Percentiles rank a stretch among this genome's conserved stretches.
Conservation (phyloP, 2,888 invertebrate species). For the Pollenia labialis region DNA sequence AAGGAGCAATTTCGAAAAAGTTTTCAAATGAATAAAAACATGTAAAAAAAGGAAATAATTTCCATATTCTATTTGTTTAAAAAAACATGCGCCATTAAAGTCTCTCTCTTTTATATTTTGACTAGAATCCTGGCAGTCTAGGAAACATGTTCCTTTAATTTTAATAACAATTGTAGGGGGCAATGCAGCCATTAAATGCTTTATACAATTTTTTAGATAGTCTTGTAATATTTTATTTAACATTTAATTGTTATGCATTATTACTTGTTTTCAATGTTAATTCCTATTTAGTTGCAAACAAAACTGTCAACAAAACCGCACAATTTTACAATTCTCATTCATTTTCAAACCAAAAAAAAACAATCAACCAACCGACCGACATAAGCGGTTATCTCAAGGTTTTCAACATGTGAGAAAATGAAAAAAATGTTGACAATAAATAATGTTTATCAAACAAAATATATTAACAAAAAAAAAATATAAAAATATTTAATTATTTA, state of each 20-base stretch:
- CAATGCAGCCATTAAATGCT: too few relatives aligned
- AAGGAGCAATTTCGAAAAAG: too few relatives aligned
- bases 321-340: background rate
- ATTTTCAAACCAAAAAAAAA: slow-evolving; percentile 2
- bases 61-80: too few relatives aligned
- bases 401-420: slow-evolving; percentile 23
- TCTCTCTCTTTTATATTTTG: too few relatives aligned
- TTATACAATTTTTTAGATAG: background rate
- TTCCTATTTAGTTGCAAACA: slow-evolving; percentile 52
- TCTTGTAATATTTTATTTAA: background rate
- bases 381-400: slow-evolving; percentile 47
- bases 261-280: slow-evolving; percentile 64
- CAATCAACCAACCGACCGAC: slow-evolving; percentile 7
- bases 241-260: slow-evolving; percentile 25
- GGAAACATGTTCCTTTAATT: too few relatives aligned
- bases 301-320: slow-evolving; percentile 23
- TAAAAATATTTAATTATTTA: background rate
- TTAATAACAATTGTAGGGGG: too few relatives aligned
- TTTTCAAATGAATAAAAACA: too few relatives aligned
- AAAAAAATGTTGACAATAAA: slow-evolving; percentile 29
- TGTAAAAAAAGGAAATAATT: too few relatives aligned
- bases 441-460: background rate
- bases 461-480: background rate
- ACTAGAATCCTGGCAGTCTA: too few relatives aligned
- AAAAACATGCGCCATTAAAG: too few relatives aligned